phyloP scores from a whole-genome alignment of 2,888 invertebrate species.

The Luperina testacea region DNA sequence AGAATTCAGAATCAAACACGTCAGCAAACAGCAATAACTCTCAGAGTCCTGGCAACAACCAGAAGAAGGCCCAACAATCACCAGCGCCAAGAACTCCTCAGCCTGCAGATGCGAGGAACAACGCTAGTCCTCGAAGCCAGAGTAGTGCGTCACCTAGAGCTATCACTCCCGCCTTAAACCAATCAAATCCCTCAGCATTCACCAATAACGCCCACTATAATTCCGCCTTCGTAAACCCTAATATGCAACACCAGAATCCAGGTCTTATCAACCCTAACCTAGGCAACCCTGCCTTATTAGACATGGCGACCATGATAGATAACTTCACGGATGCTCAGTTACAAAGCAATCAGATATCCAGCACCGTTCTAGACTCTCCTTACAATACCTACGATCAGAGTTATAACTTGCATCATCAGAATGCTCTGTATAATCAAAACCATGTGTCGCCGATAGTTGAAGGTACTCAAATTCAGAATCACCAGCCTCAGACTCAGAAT shows the following conservation, averaged over 20 bases:
- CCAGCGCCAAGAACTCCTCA: conserved; percentile 86
- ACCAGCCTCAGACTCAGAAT: conserved; percentile 64
- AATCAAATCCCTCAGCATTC: conserved; percentile 82
- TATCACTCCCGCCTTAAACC: conserved; percentile 83
- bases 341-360: conserved; percentile 96
- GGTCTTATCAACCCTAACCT: conserved; percentile 87
- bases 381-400: conserved; percentile 91
- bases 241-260: conserved; percentile 83
- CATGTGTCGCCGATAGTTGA: conserved; percentile 89
- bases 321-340: conserved; percentile 94
- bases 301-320: conserved; percentile 94
- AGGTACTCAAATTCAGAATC: conserved; percentile 82
- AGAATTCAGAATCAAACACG: conserved; percentile 80
- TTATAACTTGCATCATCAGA: conserved; percentile 92
- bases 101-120: conserved; percentile 81
- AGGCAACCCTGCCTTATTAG: conserved; percentile 91
- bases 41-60: conserved; percentile 83
- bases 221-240: conserved; percentile 87
- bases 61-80: conserved; percentile 81
- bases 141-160: conserved; percentile 90
- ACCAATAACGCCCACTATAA: conserved; percentile 84
- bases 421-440: conserved; percentile 90
- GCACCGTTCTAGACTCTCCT: conserved; percentile 94
- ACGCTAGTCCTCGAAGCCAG: conserved; percentile 87
- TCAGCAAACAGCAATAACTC: conserved; percentile 74